Evolutionary conservation across 2,113 vertebrate genomes (phyloP), one percentile per base, ranked within the genome.

Genomic region (Campylorhamphus procurvoides): DNA sequence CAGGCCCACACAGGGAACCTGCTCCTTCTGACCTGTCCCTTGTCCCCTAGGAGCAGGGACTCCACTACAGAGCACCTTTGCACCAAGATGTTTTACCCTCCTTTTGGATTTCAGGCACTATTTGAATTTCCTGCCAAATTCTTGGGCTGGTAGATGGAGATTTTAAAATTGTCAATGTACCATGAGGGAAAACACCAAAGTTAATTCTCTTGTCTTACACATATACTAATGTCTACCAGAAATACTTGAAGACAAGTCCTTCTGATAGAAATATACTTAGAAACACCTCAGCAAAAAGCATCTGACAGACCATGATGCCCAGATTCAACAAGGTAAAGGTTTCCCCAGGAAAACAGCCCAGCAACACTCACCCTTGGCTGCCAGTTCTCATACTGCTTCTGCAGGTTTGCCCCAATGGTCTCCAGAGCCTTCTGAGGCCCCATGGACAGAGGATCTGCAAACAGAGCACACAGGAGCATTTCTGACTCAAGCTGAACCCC

Each of bases 371-470:
- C 99, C 98, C 99, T 94, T 22, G 99, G 99, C 96, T 99, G 99
- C 99, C 99, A 99, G 97, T 99, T 99, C 94, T 99, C 99, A 6
- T 99, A 99, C 94, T 99, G 99, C 97, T 99, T 99, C 98, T 99
- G 99, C 42, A 99, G 97, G 87, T 99, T 99, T 29, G 99, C 99
- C 62, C 99, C 99, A 3, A 99, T 99, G 74, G 99, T 99, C 97
- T 99, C 99, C 98, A 99, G 98, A 85, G 99, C 99, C 91, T 99
- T 99, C 96, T 99, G 99, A n/a, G 99, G 99, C 66, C 99, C 99
- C 99, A 99, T 99, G 1, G 99, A 99, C 93, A 99, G 98, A 84
- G 99, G 99, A 98, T 99, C 99, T 99, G 44, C 94, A 95, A 80
- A 95, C 31, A 93, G 0, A 94, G 83, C 1, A 84, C 31, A 90